Conservation (phyloP, 2,113 vertebrate species). For the Suricata suricatta region DNA sequence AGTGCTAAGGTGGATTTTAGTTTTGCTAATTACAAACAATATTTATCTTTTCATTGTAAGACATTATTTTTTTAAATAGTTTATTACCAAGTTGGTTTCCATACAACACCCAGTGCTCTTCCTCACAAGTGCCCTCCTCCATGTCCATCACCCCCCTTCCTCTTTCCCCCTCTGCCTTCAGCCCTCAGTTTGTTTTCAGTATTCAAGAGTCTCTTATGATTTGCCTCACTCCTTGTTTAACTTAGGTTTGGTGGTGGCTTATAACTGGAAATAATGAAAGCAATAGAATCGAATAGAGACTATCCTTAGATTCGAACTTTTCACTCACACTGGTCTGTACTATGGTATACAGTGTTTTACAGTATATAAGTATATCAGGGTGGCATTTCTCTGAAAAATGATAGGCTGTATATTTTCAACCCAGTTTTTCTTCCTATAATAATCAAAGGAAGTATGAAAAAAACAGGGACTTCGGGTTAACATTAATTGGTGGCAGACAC, state of each 20-base stretch:
- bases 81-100: too few relatives aligned
- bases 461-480: neutral
- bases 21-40: neutral
- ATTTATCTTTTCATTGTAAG: neutral
- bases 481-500: neutral
- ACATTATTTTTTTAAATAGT: neutral
- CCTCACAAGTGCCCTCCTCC: too few relatives aligned
- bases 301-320: neutral
- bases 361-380: neutral
- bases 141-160: too few relatives aligned
- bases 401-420: neutral
- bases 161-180: too few relatives aligned
- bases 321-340: neutral
- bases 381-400: neutral
- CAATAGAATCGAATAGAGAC: neutral
- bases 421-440: neutral
- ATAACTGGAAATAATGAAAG: constrained; percentile 9
- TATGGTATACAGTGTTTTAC: neutral
- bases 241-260: neutral
- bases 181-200: too few relatives aligned
- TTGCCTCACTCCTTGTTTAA: neutral
- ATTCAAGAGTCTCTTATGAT: too few relatives aligned
- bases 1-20: neutral
- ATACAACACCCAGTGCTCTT: too few relatives aligned
- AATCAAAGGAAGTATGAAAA: neutral